Conservation (phyloP, 2,888 invertebrate genomes). For the Xiphydria camelus region DNA sequence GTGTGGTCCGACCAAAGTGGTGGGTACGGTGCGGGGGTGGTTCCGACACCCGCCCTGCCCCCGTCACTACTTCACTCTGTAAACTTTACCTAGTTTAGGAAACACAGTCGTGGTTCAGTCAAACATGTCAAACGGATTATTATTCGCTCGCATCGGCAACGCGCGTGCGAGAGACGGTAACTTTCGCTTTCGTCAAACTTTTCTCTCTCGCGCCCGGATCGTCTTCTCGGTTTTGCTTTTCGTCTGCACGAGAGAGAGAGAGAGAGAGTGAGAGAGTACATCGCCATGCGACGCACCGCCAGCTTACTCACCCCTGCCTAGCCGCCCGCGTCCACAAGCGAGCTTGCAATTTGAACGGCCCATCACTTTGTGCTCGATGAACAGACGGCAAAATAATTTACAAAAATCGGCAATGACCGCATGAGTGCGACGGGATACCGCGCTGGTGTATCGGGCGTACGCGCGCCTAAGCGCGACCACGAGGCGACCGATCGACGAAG, state of each 20-base stretch:
- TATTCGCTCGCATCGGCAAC: constrained; percentile 22
- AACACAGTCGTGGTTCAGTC: constrained; percentile 58
- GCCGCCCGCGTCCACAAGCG: constrained; percentile 44
- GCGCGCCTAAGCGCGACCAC: constrained; percentile 26
- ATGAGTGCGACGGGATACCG: no score
- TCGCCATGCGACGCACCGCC: constrained; percentile 52
- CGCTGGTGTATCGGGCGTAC: no score
- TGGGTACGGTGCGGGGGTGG: constrained; percentile 33
- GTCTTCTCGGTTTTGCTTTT: no score
- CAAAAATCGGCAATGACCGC: constrained; percentile 50
- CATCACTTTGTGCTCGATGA: constrained; percentile 46
- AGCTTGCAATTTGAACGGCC: constrained; percentile 44
- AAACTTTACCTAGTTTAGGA: constrained; percentile 58
- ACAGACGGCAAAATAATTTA: constrained; percentile 47
- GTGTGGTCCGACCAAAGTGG: constrained; percentile 44
- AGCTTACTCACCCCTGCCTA: constrained; percentile 55
- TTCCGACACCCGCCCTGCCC: constrained; percentile 42
- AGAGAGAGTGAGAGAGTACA: constrained; percentile 18
- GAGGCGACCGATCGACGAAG: no score
- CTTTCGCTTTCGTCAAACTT: not conserved
- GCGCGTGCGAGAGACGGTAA: not conserved
- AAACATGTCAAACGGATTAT: constrained; percentile 36
- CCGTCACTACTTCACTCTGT: constrained; percentile 37
- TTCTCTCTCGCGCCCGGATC: no score
- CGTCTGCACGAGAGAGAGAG: no score